Base-by-base conservation (phyloP, 2,888 invertebrate genomes). In the Drosophila mimica region DNA sequence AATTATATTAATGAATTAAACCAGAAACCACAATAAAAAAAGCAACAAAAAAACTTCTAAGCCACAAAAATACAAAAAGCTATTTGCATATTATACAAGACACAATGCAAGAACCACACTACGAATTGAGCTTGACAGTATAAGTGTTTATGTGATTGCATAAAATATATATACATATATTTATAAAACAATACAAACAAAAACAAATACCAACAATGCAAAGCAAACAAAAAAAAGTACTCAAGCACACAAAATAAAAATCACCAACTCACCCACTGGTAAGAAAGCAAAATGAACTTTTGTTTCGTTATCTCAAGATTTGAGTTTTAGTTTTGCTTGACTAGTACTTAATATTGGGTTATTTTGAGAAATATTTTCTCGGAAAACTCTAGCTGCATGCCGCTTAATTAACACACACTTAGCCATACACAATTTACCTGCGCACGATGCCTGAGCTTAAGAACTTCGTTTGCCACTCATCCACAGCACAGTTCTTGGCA, bases 271-370 rank as follows among this genome's bases (percentile, higher is more conserved):
- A 77, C 74, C 75, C 77, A 85, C 85, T 76, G 85, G 85, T 86
- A 86, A 86, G 85, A 86, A 85, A 83, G 88, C 86, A 86, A 88
- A 76, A 88, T 81, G 68, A 71, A 80, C 64, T 81, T 83, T 78
- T 67, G 75, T 81, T 82, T 87, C 36, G 60, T 68, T 40, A 49
- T 56, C n/a, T 38, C 49, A 31, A 67, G 56, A 57, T 63, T 58
- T 53, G 57, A 57, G 60, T 63, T 70, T 63, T 34, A 25, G 28
- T 57, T 54, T 36, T 64, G 69, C 66, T 46, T 73, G 63, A 51
- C 33, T 62, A 63, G 62, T 46, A 48, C 31, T 31, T 48, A 25
- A 36, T n/a, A 28, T 61, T 46, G 49, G 51, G 40, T 67, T 43
- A 53, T 54, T 52, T 51, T 38, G 28, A 13, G 53, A 49, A 52